Conservation (phyloP, 2,113 vertebrate species). For the Seriola dumerili region DNA sequence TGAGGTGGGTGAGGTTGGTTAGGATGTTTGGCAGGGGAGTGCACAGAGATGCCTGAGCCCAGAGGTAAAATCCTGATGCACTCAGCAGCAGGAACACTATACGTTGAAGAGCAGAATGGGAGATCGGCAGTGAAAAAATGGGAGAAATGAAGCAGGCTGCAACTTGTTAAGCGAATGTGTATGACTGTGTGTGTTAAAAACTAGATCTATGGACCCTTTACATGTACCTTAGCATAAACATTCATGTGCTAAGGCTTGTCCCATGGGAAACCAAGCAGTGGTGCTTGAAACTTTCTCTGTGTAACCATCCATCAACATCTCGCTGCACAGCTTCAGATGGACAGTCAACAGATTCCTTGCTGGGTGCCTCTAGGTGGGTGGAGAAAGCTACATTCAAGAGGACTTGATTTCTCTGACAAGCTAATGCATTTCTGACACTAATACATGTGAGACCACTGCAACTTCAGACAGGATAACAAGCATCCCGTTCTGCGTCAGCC, state of each 20-base stretch:
- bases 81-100: slow-evolving; percentile 28
- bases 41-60: slow-evolving; percentile 27
- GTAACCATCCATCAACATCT: slow-evolving; percentile 56
- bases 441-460: neutral
- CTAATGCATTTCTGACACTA: neutral
- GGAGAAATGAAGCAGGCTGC: slow-evolving; percentile 66
- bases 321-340: slow-evolving; percentile 27
- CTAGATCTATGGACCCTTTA: slow-evolving; percentile 53
- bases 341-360: slow-evolving; percentile 31
- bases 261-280: slow-evolving; percentile 12
- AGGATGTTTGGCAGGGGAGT: slow-evolving; percentile 37
- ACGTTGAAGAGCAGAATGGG: slow-evolving; percentile 36
- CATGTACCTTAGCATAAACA: slow-evolving; percentile 65
- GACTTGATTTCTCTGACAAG: neutral
- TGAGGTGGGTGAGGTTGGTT: slow-evolving; percentile 23
- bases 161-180: slow-evolving; percentile 73
- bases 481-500: too few species aligned
- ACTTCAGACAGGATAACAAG: neutral
- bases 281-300: slow-evolving; percentile 35
- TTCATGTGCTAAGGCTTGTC: slow-evolving; percentile 63
- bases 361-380: neutral
- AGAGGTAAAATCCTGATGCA: slow-evolving; percentile 44
- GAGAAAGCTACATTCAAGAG: slow-evolving; percentile 7
- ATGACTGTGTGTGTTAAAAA: slow-evolving; percentile 40
- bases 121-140: slow-evolving; percentile 36